Evolutionary conservation across 1,140 invertebrate species (phyloP).

Genomic region (Steinernema khuongi): DNA sequence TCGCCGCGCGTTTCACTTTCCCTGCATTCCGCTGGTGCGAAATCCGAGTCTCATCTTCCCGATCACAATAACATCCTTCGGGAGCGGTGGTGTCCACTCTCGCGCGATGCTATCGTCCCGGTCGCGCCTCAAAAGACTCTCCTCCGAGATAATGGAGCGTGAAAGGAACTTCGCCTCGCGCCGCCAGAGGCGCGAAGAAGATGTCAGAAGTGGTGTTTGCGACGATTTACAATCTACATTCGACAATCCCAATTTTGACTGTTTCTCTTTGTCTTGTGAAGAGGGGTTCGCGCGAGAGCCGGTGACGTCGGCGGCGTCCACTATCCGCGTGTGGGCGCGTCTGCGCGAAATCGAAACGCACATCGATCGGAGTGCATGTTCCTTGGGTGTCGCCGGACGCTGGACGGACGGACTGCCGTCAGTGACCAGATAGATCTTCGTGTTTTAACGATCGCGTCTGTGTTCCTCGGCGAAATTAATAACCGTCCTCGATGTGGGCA

Average conservation of each 20-base stretch:
- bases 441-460: too few species aligned
- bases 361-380: constrained; percentile 15
- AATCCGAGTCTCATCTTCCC: too few species aligned
- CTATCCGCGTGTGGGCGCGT: background rate
- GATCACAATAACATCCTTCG: background rate
- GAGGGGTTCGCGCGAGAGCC: background rate
- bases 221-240: background rate
- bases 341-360: constrained; percentile 5
- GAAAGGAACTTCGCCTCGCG: background rate
- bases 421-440: too few species aligned
- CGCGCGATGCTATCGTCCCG: background rate
- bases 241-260: background rate
- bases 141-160: background rate
- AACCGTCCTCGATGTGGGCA: too few species aligned
- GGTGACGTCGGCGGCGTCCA: too few species aligned
- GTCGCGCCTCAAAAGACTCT: background rate
- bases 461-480: too few species aligned
- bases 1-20: too few species aligned
- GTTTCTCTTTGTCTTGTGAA: background rate
- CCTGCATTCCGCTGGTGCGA: too few species aligned
- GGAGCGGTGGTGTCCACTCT: too few species aligned
- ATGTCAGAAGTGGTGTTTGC: background rate
- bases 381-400: background rate
- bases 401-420: too few species aligned
- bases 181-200: background rate